Evolutionary conservation across 2,113 vertebrate genomes (phyloP).

Genomic region (Pteruthius melanotis): DNA sequence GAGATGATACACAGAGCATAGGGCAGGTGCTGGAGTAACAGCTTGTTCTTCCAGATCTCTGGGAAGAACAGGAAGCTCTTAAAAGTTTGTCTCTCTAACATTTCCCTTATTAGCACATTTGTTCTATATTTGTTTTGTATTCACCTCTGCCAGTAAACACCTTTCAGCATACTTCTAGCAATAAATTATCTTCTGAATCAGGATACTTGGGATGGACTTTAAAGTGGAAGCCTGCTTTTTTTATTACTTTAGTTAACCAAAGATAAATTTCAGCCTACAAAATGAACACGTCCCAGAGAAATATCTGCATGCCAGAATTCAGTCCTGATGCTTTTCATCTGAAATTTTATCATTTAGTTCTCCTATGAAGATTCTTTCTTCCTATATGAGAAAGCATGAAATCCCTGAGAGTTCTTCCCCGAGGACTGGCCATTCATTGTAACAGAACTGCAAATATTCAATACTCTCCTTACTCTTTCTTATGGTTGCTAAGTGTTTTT

Average conservation of each 20-base stretch:
- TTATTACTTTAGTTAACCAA: fast-evolving
- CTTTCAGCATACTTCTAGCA: not conserved
- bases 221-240: not conserved
- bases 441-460: not conserved
- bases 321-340: not conserved
- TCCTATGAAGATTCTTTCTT: not conserved
- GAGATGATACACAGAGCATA: not conserved
- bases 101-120: not conserved
- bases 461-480: not conserved
- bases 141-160: not conserved
- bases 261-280: not conserved
- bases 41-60: not conserved
- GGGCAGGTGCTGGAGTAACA: not conserved
- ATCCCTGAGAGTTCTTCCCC: not conserved
- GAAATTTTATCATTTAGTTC: not conserved
- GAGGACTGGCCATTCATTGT: not conserved
- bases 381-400: not conserved
- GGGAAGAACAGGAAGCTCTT: not conserved
- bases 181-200: not conserved
- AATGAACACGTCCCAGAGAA: not conserved
- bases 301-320: not conserved
- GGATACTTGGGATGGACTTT: not conserved
- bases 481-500: not conserved
- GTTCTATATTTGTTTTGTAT: not conserved
- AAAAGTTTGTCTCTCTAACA: not conserved